These are phyloP conservation scores for Pelvicachromis taeniatus DNA, from an alignment of 2,113 vertebrate species.

Conservation along the genomic window DNA sequence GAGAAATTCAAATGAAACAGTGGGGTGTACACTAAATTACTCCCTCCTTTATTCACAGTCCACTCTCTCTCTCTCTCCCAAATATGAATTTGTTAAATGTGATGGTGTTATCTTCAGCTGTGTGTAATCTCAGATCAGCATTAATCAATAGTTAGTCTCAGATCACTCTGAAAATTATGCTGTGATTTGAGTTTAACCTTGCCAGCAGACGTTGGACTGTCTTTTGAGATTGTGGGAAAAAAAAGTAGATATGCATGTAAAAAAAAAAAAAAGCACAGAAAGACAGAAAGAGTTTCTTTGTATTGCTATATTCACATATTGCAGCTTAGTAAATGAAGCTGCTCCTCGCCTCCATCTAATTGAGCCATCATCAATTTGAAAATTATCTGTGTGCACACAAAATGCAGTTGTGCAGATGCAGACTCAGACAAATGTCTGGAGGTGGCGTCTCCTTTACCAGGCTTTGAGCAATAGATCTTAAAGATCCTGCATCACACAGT, in stretches of 20 bases:
- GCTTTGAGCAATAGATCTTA: not conserved
- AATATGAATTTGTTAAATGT: not conserved
- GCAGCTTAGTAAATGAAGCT: slow-evolving; percentile 13
- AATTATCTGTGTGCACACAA: not conserved
- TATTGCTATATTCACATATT: slow-evolving; percentile 23
- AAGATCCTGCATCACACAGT: not conserved
- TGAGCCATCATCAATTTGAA: slow-evolving; percentile 36
- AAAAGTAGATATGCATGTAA: not conserved
- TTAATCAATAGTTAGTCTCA: slow-evolving; percentile 26
- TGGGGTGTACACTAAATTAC: not conserved
- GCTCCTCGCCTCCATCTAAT: slow-evolving; percentile 10
- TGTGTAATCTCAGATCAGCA: slow-evolving; percentile 14
- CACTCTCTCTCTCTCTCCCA: not conserved
- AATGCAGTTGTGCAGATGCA: not conserved
- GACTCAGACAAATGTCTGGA: not conserved
- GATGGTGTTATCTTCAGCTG: not conserved
- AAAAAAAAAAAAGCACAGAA: not conserved
- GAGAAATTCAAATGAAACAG: not conserved
- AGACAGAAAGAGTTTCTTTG: not conserved
- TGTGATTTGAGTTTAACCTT: slow-evolving; percentile 26
- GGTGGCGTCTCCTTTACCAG: slow-evolving; percentile 1
- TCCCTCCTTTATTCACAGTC: not conserved
- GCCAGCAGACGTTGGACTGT: not conserved
- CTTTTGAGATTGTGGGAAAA: not conserved
- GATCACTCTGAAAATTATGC: slow-evolving; percentile 11